Evolutionary conservation across 2,888 invertebrate genomes (phyloP).

Genomic region (Capitulum mitella): DNA sequence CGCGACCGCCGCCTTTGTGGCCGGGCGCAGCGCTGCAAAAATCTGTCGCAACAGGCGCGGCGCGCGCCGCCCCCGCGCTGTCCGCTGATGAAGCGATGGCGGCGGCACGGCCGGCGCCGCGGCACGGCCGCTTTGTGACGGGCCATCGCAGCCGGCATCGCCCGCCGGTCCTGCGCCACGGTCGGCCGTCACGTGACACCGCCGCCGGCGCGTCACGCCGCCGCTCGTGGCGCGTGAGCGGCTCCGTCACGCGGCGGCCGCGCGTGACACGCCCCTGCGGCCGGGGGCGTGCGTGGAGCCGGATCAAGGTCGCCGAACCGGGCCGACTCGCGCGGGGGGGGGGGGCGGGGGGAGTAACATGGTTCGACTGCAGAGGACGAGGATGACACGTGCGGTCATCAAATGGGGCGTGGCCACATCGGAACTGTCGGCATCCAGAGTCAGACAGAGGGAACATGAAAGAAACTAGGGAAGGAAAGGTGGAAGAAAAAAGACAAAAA

Average conservation of each 20-base stretch:
- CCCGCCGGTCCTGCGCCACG: not conserved
- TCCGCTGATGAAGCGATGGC: not conserved
- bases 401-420: too few relatives aligned
- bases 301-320: not conserved
- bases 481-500: too few relatives aligned
- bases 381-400: too few relatives aligned
- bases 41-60: too few relatives aligned
- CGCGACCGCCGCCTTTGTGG: too few relatives aligned
- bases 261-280: not conserved
- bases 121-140: not conserved
- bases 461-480: too few relatives aligned
- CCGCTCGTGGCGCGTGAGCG: not conserved
- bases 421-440: too few relatives aligned
- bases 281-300: conserved; percentile 4
- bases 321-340: not conserved
- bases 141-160: not conserved
- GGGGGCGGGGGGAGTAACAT: too few relatives aligned
- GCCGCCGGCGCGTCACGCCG: not conserved
- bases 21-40: too few relatives aligned
- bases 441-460: too few relatives aligned
- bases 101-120: not conserved
- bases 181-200: not conserved
- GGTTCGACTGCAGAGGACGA: too few relatives aligned
- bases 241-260: not conserved
- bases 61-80: too few relatives aligned